These are phyloP conservation scores for Coturnix japonica DNA, from an alignment of 2,113 vertebrate genomes.

Conservation along the genomic window DNA sequence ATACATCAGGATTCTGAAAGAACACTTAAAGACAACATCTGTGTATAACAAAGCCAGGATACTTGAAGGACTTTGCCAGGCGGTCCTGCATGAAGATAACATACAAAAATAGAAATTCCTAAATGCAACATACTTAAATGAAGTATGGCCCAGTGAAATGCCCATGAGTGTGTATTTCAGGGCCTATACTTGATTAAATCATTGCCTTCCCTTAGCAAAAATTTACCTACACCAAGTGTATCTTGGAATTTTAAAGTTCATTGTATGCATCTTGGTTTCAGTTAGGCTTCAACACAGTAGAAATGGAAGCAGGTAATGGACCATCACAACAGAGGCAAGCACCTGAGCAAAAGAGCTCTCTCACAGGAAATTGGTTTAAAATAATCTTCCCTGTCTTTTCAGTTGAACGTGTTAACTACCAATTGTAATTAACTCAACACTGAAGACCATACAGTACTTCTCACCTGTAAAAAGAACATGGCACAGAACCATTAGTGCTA, in stretches of 20 bases:
- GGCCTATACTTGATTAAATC: slow-evolving; percentile 1
- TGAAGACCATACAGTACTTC: slow-evolving; percentile 67
- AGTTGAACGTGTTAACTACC: slow-evolving; percentile 78
- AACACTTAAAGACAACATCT: slow-evolving; percentile 60
- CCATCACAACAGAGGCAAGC: slow-evolving; percentile 29
- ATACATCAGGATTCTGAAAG: slow-evolving; percentile 41
- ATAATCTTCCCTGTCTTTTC: slow-evolving; percentile 66
- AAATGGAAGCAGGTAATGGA: not conserved
- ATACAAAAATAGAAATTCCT: slow-evolving; percentile 48
- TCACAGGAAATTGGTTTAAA: slow-evolving; percentile 38
- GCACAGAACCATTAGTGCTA: slow-evolving; percentile 25
- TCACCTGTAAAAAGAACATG: slow-evolving; percentile 34
- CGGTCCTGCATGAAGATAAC: slow-evolving; percentile 46
- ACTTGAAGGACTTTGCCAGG: slow-evolving; percentile 58
- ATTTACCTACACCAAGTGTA: slow-evolving; percentile 14
- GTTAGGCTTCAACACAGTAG: not conserved
- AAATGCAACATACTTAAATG: slow-evolving; percentile 38
- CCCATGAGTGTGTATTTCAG: not conserved
- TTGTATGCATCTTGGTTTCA: not conserved
- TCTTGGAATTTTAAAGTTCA: slow-evolving; percentile 20
- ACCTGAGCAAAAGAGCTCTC: not conserved
- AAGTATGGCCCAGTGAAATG: slow-evolving; percentile 34
- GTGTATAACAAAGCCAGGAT: slow-evolving; percentile 52
- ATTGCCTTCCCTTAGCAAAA: slow-evolving; percentile 21
- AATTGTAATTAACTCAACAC: slow-evolving; percentile 79